Evolutionary conservation across 2,113 vertebrate species (phyloP).

Genomic region (Corythornis cristatus): DNA sequence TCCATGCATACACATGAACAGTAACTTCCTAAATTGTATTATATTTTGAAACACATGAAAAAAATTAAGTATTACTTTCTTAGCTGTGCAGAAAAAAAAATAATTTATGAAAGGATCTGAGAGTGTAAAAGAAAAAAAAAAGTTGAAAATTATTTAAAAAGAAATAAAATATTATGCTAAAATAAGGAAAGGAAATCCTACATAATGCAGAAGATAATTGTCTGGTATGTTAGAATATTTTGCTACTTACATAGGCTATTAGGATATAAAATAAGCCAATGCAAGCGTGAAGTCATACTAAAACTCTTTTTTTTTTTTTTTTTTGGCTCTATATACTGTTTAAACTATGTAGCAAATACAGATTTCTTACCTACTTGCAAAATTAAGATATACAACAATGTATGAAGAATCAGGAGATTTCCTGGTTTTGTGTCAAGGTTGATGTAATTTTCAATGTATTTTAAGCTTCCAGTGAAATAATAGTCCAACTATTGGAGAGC

Average conservation of each 20-base stretch:
- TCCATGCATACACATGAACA: neutral
- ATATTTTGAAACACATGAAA: neutral
- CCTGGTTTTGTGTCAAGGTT: accelerated
- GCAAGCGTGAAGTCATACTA: neutral
- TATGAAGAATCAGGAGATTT: neutral
- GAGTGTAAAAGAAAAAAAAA: neutral
- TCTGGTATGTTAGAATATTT: neutral
- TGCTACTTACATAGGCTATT: neutral
- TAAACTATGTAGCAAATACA: neutral
- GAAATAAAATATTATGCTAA: neutral
- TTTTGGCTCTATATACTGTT: neutral
- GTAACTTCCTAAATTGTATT: neutral
- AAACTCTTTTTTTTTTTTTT: neutral
- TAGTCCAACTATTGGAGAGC: no score
- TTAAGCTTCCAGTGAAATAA: neutral
- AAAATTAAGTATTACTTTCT: neutral
- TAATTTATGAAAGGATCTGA: neutral
- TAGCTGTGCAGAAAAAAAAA: accelerated
- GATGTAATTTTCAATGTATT: neutral
- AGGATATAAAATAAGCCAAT: neutral
- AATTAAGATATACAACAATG: neutral
- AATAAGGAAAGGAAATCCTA: neutral
- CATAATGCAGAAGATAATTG: neutral
- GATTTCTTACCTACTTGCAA: neutral
- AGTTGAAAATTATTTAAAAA: neutral